A percentile compares a stretch with the other conserved stretches of the same genome.
Conservation (phyloP, 2,113 vertebrate species). For the Picathartes gymnocephalus region DNA sequence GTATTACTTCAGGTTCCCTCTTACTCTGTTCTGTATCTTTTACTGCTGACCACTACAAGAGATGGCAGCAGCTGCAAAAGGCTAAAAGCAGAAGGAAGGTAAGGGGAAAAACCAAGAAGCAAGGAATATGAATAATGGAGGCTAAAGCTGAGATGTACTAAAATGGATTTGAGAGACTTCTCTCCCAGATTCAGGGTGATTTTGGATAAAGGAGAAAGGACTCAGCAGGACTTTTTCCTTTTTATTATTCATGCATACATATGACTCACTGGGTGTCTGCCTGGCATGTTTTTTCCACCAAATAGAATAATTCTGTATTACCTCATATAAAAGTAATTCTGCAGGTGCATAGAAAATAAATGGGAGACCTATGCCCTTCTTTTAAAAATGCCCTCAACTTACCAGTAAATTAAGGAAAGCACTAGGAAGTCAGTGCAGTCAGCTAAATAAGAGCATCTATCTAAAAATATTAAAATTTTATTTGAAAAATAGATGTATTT, state of each 20-base stretch:
- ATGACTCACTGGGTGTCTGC: not conserved
- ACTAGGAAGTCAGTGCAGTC: not conserved
- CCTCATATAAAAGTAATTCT: not conserved
- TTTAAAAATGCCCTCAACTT: not conserved
- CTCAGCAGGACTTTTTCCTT: not conserved
- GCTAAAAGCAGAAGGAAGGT: not conserved
- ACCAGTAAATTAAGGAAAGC: not conserved
- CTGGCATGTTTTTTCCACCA: not conserved
- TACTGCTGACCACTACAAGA: not conserved
- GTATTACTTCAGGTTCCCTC: not conserved
- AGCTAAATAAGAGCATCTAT: not conserved
- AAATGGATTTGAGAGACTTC: not conserved
- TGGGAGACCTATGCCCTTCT: not conserved
- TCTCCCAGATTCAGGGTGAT: not conserved
- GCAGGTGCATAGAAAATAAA: not conserved
- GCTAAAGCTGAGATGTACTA: not conserved
- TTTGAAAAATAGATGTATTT: not conserved
- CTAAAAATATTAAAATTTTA: not conserved
- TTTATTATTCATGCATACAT: not conserved
- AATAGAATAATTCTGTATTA: not conserved
- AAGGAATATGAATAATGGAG: not conserved
- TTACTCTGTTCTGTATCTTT: not conserved
- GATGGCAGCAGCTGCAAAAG: not conserved
- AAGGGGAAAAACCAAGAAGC: not conserved
- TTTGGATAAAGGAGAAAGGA: not conserved